Percentiles rank a stretch among this genome's conserved stretches.
Evolutionary conservation across 2,888 invertebrate species (phyloP).

Genomic region (Polyommatus iphigenia): DNA sequence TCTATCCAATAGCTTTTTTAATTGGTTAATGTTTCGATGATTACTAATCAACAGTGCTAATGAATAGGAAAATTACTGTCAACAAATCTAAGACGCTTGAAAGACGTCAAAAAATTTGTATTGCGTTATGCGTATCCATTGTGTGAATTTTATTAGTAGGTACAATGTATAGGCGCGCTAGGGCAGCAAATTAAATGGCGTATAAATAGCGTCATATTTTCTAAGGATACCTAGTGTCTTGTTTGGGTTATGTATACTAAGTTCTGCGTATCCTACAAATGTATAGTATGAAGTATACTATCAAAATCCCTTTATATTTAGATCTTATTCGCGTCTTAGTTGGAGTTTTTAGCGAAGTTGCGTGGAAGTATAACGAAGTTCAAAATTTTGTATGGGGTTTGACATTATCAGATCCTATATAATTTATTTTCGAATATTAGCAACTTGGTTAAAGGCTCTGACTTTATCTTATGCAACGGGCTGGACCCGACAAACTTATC

Average conservation of each 20-base stretch:
- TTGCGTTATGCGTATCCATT: neutral
- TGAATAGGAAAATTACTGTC: too few species aligned
- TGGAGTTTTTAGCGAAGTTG: neutral
- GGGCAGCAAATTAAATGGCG: neutral
- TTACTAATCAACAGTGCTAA: too few species aligned
- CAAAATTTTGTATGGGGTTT: too few species aligned
- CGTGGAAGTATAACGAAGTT: neutral
- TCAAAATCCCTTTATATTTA: neutral
- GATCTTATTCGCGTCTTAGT: neutral
- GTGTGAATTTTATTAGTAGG: neutral
- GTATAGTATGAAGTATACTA: neutral
- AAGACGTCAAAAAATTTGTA: too few species aligned
- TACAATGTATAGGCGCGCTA: too few species aligned
- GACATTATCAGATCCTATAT: neutral
- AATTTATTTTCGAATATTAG: neutral
- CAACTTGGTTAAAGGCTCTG: neutral
- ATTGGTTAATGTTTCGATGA: too few species aligned
- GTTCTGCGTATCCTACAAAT: neutral
- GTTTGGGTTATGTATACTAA: neutral
- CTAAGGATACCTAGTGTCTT: neutral
- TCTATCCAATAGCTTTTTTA: too few species aligned
- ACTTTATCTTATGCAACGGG: neutral
- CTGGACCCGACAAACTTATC: neutral
- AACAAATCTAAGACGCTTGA: too few species aligned
- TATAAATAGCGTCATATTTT: neutral